A percentile compares a stretch with the other conserved stretches of the same genome.
Evolutionary conservation across 2,888 invertebrate genomes (phyloP).

Genomic region (Caenorhabditis auriculariae): DNA sequence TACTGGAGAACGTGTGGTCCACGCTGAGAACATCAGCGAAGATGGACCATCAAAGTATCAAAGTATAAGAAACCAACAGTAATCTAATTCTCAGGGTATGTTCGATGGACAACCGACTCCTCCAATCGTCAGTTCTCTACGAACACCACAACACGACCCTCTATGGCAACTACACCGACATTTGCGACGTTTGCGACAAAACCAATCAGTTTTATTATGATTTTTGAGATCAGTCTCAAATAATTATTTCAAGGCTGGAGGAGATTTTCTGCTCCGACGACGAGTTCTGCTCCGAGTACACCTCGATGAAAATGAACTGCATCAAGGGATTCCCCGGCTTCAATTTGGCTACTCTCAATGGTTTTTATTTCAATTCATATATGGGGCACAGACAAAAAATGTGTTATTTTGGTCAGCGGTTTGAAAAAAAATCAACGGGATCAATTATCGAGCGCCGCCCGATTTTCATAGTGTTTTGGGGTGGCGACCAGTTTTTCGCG

Average conservation of each 20-base stretch:
- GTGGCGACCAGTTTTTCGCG: too few relatives aligned
- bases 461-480: too few relatives aligned
- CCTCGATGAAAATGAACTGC: conserved; percentile 64
- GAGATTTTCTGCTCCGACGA: too few relatives aligned
- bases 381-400: background rate
- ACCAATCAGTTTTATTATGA: conserved; percentile 30
- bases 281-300: conserved; percentile 48
- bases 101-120: conserved; percentile 83
- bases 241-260: too few relatives aligned
- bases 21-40: too few relatives aligned
- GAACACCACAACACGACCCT: conserved; percentile 18
- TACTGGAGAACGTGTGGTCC: too few relatives aligned
- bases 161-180: conserved; percentile 37
- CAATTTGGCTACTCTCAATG: conserved; percentile 84
- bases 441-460: too few relatives aligned
- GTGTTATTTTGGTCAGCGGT: background rate
- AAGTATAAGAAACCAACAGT: conserved; percentile 64
- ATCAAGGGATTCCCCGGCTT: conserved; percentile 87
- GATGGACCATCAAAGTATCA: too few relatives aligned
- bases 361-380: conserved; percentile 67
- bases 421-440: background rate
- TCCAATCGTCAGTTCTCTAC: conserved; percentile 65
- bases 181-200: conserved; percentile 74
- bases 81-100: conserved; percentile 93
- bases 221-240: background rate